Percentiles rank a stretch among this genome's conserved stretches.
phyloP scores from a whole-genome alignment of 2,797 vertebrate genomes.

The Anisognathus igniventris region DNA sequence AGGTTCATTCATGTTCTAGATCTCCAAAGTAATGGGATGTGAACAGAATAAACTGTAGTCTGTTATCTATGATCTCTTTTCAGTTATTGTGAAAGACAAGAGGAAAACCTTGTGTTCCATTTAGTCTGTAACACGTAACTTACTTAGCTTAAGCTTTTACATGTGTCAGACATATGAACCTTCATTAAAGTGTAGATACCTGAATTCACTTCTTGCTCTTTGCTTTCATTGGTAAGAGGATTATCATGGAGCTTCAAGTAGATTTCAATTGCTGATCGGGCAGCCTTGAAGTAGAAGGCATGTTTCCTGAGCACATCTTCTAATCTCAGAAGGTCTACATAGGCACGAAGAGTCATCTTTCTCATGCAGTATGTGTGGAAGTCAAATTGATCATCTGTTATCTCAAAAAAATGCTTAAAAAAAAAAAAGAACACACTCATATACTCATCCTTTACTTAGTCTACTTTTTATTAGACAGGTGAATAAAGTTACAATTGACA shows the following conservation, averaged over 20 bases:
- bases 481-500: neutral
- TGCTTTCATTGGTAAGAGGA: slow-evolving; percentile 76
- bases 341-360: slow-evolving; percentile 82
- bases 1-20: neutral
- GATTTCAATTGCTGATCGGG: slow-evolving; percentile 78
- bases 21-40: neutral
- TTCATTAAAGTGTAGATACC: slow-evolving; percentile 54
- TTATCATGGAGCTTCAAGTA: slow-evolving; percentile 81
- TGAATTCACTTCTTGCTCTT: slow-evolving; percentile 81
- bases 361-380: slow-evolving; percentile 83
- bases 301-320: slow-evolving; percentile 80
- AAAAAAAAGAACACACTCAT: neutral
- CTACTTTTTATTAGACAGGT: neutral
- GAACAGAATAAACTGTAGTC: neutral
- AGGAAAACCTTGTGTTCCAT: neutral
- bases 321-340: slow-evolving; percentile 78
- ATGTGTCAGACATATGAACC: neutral
- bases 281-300: slow-evolving; percentile 79
- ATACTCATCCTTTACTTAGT: neutral
- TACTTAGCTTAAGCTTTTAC: neutral
- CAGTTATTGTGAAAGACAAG: neutral
- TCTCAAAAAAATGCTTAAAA: slow-evolving; percentile 79
- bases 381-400: slow-evolving; percentile 82
- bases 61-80: neutral
- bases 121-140: neutral